These are phyloP conservation scores for Eptesicus fuscus DNA, from an alignment of 2,113 vertebrate species.

Conservation along the genomic window DNA sequence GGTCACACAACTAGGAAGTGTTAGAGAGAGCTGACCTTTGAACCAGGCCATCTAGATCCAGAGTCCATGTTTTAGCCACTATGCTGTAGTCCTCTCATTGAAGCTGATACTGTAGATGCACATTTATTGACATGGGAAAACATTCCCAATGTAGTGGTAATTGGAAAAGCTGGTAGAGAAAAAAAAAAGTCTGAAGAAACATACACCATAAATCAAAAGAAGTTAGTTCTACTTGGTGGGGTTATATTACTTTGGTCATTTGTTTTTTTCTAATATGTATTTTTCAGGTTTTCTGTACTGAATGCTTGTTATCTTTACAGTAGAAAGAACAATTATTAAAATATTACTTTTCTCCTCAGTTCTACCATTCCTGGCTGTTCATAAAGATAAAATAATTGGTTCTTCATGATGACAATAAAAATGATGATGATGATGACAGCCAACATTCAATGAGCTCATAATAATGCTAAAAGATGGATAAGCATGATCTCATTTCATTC, in stretches of 20 bases:
- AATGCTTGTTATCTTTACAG: neutral
- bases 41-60: neutral
- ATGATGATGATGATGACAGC: neutral
- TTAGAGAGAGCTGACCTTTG: neutral
- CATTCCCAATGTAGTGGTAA: neutral
- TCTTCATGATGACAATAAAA: neutral
- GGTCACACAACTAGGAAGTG: neutral
- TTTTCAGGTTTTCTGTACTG: constrained; percentile 33
- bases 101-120: neutral
- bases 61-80: neutral
- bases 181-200: neutral
- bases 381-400: neutral
- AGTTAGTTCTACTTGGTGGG: neutral
- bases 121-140: neutral
- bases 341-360: neutral
- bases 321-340: constrained; percentile 6
- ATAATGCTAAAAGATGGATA: neutral
- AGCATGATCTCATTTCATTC: neutral
- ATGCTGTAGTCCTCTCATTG: neutral
- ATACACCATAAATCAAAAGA: constrained; percentile 2
- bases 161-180: neutral
- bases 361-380: neutral
- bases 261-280: neutral
- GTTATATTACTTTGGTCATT: constrained; percentile 28
- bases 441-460: neutral